phyloP scores from a whole-genome alignment of 2,797 vertebrate species.

The Amphiprion clarkii region DNA sequence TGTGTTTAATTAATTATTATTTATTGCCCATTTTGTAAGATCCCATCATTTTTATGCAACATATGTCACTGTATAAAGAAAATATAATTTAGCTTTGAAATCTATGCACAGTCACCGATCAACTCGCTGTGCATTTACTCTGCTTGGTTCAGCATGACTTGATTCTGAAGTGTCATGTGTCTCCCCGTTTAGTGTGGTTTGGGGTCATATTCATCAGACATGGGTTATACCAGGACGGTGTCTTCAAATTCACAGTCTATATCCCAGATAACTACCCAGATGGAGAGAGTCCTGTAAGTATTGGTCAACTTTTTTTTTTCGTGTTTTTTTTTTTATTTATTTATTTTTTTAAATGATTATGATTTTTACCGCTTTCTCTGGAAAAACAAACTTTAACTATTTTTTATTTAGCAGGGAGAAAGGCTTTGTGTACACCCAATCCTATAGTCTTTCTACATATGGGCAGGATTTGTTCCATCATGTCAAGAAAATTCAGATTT shows the following conservation, averaged over 20 bases:
- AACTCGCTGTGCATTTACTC: background rate
- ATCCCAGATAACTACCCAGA: constrained; percentile 99
- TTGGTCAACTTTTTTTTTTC: background rate
- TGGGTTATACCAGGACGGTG: constrained; percentile 97
- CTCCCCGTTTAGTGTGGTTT: constrained; percentile 92
- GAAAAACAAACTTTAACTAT: too few relatives aligned
- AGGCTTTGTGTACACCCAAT: background rate
- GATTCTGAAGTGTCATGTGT: constrained; percentile 10
- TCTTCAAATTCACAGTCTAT: constrained; percentile 99
- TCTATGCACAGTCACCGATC: background rate
- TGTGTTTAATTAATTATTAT: too few relatives aligned
- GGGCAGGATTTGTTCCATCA: background rate
- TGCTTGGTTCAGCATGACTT: background rate
- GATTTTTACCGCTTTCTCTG: too few relatives aligned
- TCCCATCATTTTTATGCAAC: background rate
- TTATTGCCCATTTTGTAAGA: background rate
- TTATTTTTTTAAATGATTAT: background rate
- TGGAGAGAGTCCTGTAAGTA: constrained; percentile 97
- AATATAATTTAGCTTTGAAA: background rate
- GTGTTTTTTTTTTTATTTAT: background rate
- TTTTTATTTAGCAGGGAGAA: background rate
- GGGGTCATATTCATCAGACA: constrained; percentile 98
- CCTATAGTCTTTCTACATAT: background rate
- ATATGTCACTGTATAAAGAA: background rate
- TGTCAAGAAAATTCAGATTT: background rate